These are phyloP conservation scores for Pseudomyrmex sp. DNA, from an alignment of 1,140 invertebrate genomes.

Conservation along the genomic window DNA sequence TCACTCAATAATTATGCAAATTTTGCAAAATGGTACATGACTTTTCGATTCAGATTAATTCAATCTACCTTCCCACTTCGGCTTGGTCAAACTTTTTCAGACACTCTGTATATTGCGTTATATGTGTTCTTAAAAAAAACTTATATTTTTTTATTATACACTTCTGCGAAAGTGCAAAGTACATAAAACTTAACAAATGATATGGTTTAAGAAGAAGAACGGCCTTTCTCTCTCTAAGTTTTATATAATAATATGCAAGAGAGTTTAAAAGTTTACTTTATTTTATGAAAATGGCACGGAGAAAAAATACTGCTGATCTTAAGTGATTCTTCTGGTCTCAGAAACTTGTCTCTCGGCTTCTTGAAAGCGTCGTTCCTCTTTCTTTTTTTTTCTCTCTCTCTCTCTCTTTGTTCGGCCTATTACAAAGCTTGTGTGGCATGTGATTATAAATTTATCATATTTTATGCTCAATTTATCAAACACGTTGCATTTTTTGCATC, in stretches of 20 bases:
- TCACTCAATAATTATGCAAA: too few relatives aligned
- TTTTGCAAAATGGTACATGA: too few relatives aligned
- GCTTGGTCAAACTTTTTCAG: too few relatives aligned
- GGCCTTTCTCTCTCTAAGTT: too few relatives aligned
- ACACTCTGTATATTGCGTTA: too few relatives aligned
- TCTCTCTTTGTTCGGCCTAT: not conserved
- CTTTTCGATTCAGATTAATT: too few relatives aligned
- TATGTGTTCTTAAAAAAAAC: too few relatives aligned
- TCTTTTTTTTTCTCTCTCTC: not conserved
- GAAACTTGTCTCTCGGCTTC: slow-evolving; percentile 2
- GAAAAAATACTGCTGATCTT: too few relatives aligned
- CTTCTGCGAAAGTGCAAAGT: not conserved
- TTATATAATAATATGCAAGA: not conserved
- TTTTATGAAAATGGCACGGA: slow-evolving; percentile 18
- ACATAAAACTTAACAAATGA: not conserved
- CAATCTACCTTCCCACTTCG: too few relatives aligned
- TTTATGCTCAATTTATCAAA: slow-evolving; percentile 18
- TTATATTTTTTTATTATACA: too few relatives aligned
- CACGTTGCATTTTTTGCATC: slow-evolving; percentile 21
- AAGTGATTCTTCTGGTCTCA: not conserved
- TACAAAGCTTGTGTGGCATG: not conserved
- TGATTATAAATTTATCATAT: not conserved
- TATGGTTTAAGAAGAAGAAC: too few relatives aligned
- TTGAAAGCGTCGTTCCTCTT: not conserved
- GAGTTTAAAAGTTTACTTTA: not conserved